phyloP scores from a whole-genome alignment of 2,797 vertebrate species.

The Dendrocincla fuliginosa region DNA sequence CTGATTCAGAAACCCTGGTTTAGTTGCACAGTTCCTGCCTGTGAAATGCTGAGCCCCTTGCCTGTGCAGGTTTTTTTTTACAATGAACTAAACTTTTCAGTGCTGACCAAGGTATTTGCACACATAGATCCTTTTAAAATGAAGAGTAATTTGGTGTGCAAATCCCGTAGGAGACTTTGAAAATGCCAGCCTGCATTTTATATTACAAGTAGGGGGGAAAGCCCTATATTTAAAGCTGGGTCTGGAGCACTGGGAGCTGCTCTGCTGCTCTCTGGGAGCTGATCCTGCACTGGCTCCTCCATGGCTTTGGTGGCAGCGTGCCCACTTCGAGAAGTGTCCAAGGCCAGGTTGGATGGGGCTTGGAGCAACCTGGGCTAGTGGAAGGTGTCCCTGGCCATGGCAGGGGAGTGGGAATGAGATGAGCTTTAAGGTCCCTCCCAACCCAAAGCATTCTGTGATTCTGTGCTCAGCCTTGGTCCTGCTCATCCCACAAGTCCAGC shows the following conservation, averaged over 20 bases:
- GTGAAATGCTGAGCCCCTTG: background rate
- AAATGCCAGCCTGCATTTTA: background rate
- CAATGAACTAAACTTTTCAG: background rate
- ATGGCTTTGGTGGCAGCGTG: background rate
- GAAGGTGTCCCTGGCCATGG: background rate
- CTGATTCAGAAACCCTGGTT: background rate
- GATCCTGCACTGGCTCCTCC: background rate
- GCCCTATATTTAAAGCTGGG: background rate
- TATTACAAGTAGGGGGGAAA: background rate
- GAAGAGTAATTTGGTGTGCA: background rate
- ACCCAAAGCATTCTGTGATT: background rate
- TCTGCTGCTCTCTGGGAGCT: background rate
- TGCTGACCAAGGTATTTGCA: conserved; percentile 11
- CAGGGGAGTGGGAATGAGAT: background rate
- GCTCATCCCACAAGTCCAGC: background rate
- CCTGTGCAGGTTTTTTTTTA: background rate
- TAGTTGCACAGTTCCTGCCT: background rate
- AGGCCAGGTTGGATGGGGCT: fast-evolving
- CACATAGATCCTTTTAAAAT: background rate
- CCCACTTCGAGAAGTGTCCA: background rate
- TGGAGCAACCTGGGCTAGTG: background rate
- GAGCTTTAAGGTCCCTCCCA: background rate
- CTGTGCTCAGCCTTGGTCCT: background rate
- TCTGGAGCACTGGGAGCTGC: background rate
- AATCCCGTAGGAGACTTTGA: background rate